Evolutionary conservation across 2,797 vertebrate genomes (phyloP).

Genomic region (Telmatherina bonti): DNA sequence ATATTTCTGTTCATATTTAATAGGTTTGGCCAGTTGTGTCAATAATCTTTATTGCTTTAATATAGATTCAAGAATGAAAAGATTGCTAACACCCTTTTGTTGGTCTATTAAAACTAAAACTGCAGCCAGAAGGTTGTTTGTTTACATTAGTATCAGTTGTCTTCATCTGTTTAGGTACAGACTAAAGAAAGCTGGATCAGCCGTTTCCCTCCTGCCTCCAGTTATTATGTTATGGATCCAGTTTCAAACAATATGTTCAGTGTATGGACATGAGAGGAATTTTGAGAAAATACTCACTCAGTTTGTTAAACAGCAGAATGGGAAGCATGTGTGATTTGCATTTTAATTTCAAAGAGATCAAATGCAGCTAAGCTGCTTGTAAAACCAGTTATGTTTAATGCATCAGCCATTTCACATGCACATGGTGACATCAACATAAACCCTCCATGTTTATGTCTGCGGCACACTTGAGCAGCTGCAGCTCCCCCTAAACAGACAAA

Average conservation of each 20-base stretch:
- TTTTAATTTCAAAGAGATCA: background rate
- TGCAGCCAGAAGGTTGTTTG: background rate
- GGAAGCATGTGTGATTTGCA: background rate
- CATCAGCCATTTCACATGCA: background rate
- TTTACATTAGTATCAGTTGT: background rate
- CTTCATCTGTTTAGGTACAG: background rate
- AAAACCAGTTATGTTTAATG: background rate
- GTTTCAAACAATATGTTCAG: background rate
- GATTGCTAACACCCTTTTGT: background rate
- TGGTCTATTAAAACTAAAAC: conserved; percentile 7
- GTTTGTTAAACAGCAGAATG: background rate
- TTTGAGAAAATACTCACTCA: background rate
- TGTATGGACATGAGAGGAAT: background rate
- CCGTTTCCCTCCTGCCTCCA: background rate
- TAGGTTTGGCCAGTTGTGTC: background rate
- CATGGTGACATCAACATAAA: background rate
- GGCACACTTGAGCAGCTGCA: background rate
- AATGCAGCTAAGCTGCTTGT: background rate
- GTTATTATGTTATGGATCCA: background rate
- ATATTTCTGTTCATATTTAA: background rate
- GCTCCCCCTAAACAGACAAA: background rate
- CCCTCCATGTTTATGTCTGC: background rate
- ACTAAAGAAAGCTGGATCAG: background rate
- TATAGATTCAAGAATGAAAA: background rate
- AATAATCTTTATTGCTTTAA: background rate